Evolutionary conservation across 2,113 vertebrate species (phyloP).

Genomic region (Onychostoma macrolepis): DNA sequence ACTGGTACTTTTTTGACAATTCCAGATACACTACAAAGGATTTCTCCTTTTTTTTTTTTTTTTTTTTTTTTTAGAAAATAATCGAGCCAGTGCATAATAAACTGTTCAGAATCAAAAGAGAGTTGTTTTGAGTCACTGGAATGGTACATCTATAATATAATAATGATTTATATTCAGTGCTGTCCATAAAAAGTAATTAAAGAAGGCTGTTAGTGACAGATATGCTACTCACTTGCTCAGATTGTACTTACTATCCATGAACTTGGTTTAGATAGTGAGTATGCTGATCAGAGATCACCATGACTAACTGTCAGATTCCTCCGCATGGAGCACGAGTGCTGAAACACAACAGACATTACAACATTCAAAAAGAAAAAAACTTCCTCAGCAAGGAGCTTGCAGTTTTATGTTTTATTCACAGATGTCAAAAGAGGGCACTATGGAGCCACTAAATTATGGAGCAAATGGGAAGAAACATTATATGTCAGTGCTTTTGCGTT

Average conservation of each 20-base stretch:
- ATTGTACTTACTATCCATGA: not conserved
- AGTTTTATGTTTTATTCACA: not conserved
- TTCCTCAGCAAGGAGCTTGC: not conserved
- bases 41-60: not conserved
- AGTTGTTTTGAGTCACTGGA: not conserved
- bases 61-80: not conserved
- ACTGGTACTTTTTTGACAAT: not conserved
- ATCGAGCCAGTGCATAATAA: not conserved
- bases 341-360: not conserved
- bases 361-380: no score
- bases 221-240: slow-evolving; percentile 1
- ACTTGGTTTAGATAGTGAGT: not conserved
- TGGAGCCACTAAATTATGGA: no score
- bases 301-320: not conserved
- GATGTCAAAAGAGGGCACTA: not conserved
- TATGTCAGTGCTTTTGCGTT: no score
- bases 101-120: not conserved
- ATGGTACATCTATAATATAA: not conserved
- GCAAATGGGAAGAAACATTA: no score
- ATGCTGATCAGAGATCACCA: not conserved
- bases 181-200: not conserved
- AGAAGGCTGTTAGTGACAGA: not conserved
- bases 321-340: not conserved
- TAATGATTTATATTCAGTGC: not conserved
- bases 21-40: not conserved